Conservation (phyloP, 1,140 invertebrate species). For the Triops cancriformis region DNA sequence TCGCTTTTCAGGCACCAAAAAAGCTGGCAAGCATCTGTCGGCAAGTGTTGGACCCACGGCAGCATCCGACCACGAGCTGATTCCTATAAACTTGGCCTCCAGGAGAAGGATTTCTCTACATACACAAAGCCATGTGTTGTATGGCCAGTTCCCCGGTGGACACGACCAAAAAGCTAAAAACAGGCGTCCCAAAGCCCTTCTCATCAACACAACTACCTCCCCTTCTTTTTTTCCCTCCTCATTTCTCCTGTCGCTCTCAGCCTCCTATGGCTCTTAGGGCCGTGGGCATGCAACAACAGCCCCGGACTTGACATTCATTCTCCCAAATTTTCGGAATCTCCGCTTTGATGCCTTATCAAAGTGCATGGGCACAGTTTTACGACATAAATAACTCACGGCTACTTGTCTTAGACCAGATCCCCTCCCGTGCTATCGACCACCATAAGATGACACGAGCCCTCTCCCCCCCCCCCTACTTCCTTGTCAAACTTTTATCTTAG, state of each 20-base stretch:
- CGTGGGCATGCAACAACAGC: too few relatives aligned
- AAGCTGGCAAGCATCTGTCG: neutral
- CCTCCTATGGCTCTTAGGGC: too few relatives aligned
- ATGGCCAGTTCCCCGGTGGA: neutral
- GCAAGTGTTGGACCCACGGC: neutral
- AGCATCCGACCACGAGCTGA: slow-evolving; percentile 9
- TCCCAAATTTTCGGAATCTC: neutral
- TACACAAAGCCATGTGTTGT: slow-evolving; percentile 10
- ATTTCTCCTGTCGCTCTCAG: too few relatives aligned
- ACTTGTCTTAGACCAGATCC: neutral
- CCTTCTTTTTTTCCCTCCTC: neutral
- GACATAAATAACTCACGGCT: neutral
- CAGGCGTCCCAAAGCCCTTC: neutral
- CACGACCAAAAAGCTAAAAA: neutral
- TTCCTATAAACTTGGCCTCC: neutral
- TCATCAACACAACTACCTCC: neutral
- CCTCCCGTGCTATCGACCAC: neutral
- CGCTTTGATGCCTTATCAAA: slow-evolving; percentile 10
- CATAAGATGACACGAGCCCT: neutral
- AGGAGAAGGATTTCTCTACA: neutral
- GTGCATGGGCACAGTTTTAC: slow-evolving; percentile 11
- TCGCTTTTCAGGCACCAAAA: neutral
- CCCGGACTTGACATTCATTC: neutral
- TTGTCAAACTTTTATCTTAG: too few relatives aligned
- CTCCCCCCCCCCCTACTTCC: too few relatives aligned